Conservation (phyloP, 2,888 invertebrate genomes). For the Barypeithes pellucidus region DNA sequence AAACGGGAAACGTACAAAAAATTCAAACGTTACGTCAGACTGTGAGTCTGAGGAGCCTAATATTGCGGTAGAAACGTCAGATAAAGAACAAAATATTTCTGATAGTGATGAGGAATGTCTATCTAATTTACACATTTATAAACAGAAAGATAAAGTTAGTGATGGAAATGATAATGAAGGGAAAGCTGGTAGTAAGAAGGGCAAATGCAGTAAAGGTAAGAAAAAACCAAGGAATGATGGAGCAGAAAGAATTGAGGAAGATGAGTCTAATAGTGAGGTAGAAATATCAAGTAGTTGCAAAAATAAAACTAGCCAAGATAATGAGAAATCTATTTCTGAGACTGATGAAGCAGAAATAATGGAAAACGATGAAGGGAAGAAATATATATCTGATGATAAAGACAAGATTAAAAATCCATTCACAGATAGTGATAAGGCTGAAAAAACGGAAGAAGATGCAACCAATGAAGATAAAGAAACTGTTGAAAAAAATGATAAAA, state of each 20-base stretch:
- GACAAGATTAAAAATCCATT: not conserved
- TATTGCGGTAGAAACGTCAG: too few species aligned
- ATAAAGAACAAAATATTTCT: too few species aligned
- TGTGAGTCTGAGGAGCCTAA: too few species aligned
- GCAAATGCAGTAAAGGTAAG: not conserved
- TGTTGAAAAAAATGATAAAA: not conserved
- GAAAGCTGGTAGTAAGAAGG: not conserved
- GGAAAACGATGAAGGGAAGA: not conserved
- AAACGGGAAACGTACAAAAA: not conserved
- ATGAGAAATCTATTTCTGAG: not conserved
- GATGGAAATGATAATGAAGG: not conserved
- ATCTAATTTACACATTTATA: too few species aligned
- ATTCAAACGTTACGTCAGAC: not conserved
- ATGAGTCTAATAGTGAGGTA: not conserved
- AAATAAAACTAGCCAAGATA: not conserved
- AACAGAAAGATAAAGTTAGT: not conserved
- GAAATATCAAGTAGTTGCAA: not conserved
- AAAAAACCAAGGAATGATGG: not conserved
- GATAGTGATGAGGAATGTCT: too few species aligned
- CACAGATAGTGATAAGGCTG: conserved; percentile 3
- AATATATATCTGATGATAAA: not conserved
- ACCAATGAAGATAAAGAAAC: not conserved
- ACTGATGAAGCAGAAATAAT: not conserved
- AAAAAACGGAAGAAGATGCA: not conserved
- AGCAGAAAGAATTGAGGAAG: not conserved